Evolutionary conservation across 2,888 invertebrate genomes (phyloP).

Genomic region (Petrophora chlorosata): DNA sequence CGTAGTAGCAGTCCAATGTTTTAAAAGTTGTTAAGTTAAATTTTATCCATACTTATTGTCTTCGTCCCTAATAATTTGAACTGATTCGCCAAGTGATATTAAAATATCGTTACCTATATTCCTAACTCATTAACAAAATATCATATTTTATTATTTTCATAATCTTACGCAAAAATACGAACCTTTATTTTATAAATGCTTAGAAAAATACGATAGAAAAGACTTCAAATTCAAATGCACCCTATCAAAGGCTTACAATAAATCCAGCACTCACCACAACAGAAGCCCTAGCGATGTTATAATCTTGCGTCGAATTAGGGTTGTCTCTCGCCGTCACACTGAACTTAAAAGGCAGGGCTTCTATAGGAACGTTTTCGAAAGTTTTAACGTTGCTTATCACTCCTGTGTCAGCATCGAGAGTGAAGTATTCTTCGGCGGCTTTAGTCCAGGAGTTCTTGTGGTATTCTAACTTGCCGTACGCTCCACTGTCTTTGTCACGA

Average conservation of each 20-base stretch:
- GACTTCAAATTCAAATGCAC: too few relatives aligned
- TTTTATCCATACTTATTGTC: too few relatives aligned
- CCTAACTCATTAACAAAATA: too few relatives aligned
- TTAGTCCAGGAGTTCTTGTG: constrained; percentile 77
- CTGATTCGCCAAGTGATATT: too few relatives aligned
- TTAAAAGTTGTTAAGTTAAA: too few relatives aligned
- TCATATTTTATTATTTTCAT: too few relatives aligned
- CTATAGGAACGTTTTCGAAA: constrained; percentile 86
- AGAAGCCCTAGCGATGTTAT: constrained; percentile 85
- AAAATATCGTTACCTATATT: too few relatives aligned
- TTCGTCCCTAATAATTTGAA: too few relatives aligned
- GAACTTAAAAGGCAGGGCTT: constrained; percentile 89
- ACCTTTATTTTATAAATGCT: too few relatives aligned
- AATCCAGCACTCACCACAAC: constrained; percentile 83
- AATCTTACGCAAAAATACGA: too few relatives aligned
- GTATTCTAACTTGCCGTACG: constrained; percentile 91
- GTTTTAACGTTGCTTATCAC: constrained; percentile 89
- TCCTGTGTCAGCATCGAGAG: constrained; percentile 89
- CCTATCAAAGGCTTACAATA: not conserved
- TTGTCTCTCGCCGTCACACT: constrained; percentile 90
- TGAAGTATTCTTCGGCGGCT: constrained; percentile 86
- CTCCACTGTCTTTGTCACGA: constrained; percentile 93
- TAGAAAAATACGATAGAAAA: too few relatives aligned
- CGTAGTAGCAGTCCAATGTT: too few relatives aligned
- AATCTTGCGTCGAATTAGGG: constrained; percentile 85